Base-by-base conservation (phyloP, 2,888 invertebrate genomes). In the Agrenia bidenticulata region DNA sequence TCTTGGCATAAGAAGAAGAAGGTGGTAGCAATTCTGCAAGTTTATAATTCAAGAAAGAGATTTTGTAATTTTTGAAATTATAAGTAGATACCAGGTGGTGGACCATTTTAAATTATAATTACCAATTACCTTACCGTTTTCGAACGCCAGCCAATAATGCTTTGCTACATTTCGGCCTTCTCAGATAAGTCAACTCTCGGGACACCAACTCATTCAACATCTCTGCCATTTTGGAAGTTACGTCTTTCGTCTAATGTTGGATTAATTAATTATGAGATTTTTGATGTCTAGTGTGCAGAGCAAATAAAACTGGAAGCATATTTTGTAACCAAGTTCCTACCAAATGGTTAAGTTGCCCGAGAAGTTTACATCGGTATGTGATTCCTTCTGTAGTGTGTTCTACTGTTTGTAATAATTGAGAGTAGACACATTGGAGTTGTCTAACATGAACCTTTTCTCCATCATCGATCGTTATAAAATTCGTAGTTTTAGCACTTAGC, bases 401-500 rank as follows among this genome's bases (percentile, higher is more conserved):
- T 78, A 81, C 80, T 59, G 85, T 82, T 37, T 84, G 81, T 56
- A 82, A 82, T 74, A 93, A 83, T 61, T 86, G 84, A 76, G 86
- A 84, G 78, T 90, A 92, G 17, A 92, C 81, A 74, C 87, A 86
- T 64, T 86, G 86, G 53, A 91, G 83, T 77, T 89, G 88, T 58
- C 87, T 85, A 17, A 90, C 92, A 76, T 87, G 86, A 77, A 92
- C 90, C 21, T 88, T 89, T 78, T 88, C 89, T 58, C 90, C 78
- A 0, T 92, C 89, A 74, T 93, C 89, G 88, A 94, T 88, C 72
- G 88, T 85, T 19, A 92, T 85, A 39, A 85, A 70, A 64, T 79
- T 78, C 21, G 88, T 88, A 77, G 89, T 88, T 75, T 86, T 86
- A 37, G 88, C 87, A 13, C 69, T 65, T 67, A 85, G 84, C 89